phyloP scores from a whole-genome alignment of 2,113 vertebrate species.

The Rhegmatorhina hoffmannsi region DNA sequence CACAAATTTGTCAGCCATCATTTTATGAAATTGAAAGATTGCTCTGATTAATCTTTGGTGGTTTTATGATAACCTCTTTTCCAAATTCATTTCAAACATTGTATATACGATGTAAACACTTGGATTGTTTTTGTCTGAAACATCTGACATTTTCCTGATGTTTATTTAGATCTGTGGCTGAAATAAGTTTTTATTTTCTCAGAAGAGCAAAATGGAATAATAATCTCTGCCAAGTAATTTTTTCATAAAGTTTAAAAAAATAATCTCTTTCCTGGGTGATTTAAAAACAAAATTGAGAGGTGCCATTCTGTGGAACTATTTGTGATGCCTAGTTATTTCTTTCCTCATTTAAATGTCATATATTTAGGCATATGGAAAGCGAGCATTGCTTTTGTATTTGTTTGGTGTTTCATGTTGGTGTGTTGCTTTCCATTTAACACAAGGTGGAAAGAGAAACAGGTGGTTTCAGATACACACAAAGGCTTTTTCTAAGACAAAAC shows the following conservation, averaged over 20 bases:
- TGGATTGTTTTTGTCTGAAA: not conserved
- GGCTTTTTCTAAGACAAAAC: not conserved
- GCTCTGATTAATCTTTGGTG: slow-evolving; percentile 63
- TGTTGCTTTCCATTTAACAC: not conserved
- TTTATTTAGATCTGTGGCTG: not conserved
- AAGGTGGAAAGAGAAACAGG: not conserved
- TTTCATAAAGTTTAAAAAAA: not conserved
- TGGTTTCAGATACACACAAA: slow-evolving; percentile 4
- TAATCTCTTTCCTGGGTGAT: not conserved
- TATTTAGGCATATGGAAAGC: not conserved
- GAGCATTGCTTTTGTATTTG: not conserved
- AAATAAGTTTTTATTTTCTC: not conserved
- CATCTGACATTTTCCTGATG: not conserved
- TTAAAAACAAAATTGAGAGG: not conserved
- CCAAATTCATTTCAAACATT: not conserved
- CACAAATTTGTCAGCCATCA: slow-evolving; percentile 80
- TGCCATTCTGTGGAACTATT: not conserved
- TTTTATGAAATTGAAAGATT: slow-evolving; percentile 69
- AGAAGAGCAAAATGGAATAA: not conserved
- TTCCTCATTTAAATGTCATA: not conserved
- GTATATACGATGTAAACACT: not conserved
- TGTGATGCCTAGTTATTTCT: not conserved
- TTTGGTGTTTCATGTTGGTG: not conserved
- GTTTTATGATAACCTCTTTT: slow-evolving; percentile 23
- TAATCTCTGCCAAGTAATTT: not conserved